Evolutionary conservation across 2,888 invertebrate genomes (phyloP), one percentile per base, ranked within the genome.

Genomic region (Trichogramma evanescens): DNA sequence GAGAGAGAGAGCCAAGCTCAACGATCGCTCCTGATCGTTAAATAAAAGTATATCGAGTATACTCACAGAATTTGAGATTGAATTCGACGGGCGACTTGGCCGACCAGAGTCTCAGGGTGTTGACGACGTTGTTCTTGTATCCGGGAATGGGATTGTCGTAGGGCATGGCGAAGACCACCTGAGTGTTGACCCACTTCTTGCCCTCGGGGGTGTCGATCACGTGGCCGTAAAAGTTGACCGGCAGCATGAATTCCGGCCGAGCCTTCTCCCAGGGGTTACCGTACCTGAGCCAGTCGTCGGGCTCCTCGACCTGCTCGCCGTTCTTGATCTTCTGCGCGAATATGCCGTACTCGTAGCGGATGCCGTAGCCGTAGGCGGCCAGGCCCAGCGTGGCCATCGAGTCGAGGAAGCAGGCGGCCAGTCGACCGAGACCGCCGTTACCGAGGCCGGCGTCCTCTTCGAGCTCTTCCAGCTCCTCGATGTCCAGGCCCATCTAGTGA

Each of bases 231-330:
- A 98, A 99, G 79, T 97, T 90, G 54, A 98, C 89, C 0, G 98
- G 98, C 63, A 98, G 79, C 90, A 95, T 95, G 78, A 93, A 98
- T 81, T 99, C 99, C 0, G 99, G 99, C 49, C 99, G 86, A 1
- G 98, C 95, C 80, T 98, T 99, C 80, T 99, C 99, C 99, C 98
- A 99, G 0, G 99, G 98, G 79, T 97, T 98, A 61, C 97, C 98
- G 80, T 87, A 97, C 54, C 97, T 85, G 69, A 99, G 82, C 99
- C 99, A 99, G 80, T 99, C 98, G 74, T 99, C 99, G 1, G 99
- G 98, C 76, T 98, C 97, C 79, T 99, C 99, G 58, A 89, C 86
- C 81, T 98, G 96, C 79, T 96, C 97, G 4, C 98, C 97, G 71
- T 97, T 91, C 67, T 86, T 84, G 70, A 99, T 96, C 79, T 91